Evolutionary conservation across 1,140 invertebrate species (phyloP).

Genomic region (Ridgeia piscesae): DNA sequence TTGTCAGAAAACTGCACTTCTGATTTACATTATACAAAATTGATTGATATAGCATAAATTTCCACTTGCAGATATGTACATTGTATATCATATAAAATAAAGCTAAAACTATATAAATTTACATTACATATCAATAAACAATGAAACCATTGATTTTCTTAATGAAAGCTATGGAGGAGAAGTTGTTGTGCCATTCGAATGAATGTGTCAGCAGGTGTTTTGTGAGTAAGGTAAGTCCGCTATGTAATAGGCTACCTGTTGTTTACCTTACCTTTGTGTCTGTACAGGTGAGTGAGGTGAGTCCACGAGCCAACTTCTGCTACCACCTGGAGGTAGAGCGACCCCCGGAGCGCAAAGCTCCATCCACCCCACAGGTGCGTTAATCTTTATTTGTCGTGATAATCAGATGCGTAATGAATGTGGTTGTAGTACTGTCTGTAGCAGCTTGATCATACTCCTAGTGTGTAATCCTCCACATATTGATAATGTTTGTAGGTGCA

Average conservation of each 20-base stretch:
- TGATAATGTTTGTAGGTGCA: too few species aligned
- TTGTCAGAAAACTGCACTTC: not conserved
- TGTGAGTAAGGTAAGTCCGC: too few species aligned
- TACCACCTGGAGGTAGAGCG: conserved; percentile 21
- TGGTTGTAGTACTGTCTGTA: too few species aligned
- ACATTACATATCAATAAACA: too few species aligned
- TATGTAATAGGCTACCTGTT: too few species aligned
- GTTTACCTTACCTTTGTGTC: not conserved
- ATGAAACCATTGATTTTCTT: too few species aligned
- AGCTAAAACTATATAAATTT: not conserved
- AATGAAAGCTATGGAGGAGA: not conserved
- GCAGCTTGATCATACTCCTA: too few species aligned
- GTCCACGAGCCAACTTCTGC: conserved; percentile 26
- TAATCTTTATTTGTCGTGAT: too few species aligned
- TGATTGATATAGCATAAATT: not conserved
- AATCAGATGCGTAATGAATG: too few species aligned
- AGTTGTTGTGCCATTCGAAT: not conserved
- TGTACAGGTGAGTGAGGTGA: conserved; percentile 35
- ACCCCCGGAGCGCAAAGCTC: conserved; percentile 18
- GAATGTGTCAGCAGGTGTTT: not conserved
- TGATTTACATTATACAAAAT: conserved; percentile 4
- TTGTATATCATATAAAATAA: not conserved
- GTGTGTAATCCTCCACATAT: too few species aligned
- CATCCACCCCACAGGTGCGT: not conserved
- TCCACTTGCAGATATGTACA: too few species aligned